These are phyloP conservation scores for Cydia splendana DNA, from an alignment of 1,140 invertebrate species.

Conservation along the genomic window DNA sequence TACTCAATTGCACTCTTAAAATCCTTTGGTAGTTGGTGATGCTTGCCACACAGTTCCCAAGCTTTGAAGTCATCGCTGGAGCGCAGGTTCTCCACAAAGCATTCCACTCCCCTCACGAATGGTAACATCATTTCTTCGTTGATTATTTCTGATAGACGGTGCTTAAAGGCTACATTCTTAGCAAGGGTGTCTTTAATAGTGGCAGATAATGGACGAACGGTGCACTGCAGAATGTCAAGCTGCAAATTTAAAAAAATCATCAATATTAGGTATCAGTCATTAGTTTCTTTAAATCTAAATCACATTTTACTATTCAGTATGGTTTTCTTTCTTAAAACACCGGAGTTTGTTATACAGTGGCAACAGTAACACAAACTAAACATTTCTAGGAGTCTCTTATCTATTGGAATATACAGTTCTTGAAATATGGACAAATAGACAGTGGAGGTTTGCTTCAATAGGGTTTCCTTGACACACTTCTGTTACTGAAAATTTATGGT, in stretches of 20 bases:
- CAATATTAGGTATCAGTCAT: too few species aligned
- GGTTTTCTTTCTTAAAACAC: too few species aligned
- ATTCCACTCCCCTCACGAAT: conserved; percentile 72
- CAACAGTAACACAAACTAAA: not conserved
- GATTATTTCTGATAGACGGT: conserved; percentile 72
- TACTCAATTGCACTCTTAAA: conserved; percentile 75
- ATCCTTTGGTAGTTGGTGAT: conserved; percentile 71
- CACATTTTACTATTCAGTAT: too few species aligned
- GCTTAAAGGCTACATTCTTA: conserved; percentile 73
- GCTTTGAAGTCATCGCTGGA: conserved; percentile 75
- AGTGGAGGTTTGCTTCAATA: too few species aligned
- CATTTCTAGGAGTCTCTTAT: not conserved
- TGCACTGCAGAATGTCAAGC: conserved; percentile 73
- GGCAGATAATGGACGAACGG: conserved; percentile 67
- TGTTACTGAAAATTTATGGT: too few species aligned
- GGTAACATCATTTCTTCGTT: conserved; percentile 74
- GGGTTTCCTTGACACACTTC: too few species aligned
- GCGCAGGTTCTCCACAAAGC: conserved; percentile 69
- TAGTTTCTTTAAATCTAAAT: too few species aligned
- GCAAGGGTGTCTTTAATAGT: conserved; percentile 72
- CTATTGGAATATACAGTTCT: too few species aligned
- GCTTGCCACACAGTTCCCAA: conserved; percentile 74
- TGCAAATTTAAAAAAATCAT: conserved; percentile 50
- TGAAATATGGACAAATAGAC: too few species aligned
- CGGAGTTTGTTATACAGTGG: too few species aligned